phyloP scores from a whole-genome alignment of 2,888 invertebrate genomes.

The Synanthedon formicaeformis region DNA sequence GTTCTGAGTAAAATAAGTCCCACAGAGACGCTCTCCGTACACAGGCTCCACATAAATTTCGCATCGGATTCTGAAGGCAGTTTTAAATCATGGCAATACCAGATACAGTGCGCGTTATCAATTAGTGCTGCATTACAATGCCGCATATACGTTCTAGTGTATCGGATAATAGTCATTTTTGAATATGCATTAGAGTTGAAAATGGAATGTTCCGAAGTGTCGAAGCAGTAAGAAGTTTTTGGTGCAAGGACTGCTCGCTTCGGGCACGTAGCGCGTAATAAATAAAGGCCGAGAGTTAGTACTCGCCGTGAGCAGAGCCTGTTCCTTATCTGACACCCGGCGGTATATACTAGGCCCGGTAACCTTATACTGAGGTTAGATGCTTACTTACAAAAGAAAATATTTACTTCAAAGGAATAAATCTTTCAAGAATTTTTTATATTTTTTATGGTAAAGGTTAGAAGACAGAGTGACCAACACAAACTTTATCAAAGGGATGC shows the following conservation, averaged over 20 bases:
- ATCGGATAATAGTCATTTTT: background rate
- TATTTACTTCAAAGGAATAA: background rate
- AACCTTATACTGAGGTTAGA: conserved; percentile 45
- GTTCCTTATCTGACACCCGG: conserved; percentile 46
- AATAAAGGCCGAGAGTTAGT: conserved; percentile 58
- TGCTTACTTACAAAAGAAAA: conserved; percentile 14
- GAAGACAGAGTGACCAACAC: no score
- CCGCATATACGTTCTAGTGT: conserved; percentile 5
- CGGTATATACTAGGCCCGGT: conserved; percentile 37
- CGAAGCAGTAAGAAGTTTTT: conserved; percentile 13
- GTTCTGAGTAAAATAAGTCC: conserved; percentile 14
- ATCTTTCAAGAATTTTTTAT: background rate
- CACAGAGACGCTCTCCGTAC: conserved; percentile 17
- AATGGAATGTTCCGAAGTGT: conserved; percentile 13
- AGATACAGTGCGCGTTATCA: conserved; percentile 57
- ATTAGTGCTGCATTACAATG: conserved; percentile 42
- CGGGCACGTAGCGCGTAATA: conserved; percentile 57
- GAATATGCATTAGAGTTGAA: conserved; percentile 11
- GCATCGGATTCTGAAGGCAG: conserved; percentile 40
- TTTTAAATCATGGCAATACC: conserved; percentile 55
- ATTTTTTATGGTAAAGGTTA: background rate
- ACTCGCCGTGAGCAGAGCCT: conserved; percentile 39
- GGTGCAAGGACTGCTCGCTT: conserved; percentile 40
- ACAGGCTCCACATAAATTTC: conserved; percentile 36
- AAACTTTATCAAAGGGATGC: no score